Conservation (phyloP, 1,140 invertebrate species). For the Magallana angulata region DNA sequence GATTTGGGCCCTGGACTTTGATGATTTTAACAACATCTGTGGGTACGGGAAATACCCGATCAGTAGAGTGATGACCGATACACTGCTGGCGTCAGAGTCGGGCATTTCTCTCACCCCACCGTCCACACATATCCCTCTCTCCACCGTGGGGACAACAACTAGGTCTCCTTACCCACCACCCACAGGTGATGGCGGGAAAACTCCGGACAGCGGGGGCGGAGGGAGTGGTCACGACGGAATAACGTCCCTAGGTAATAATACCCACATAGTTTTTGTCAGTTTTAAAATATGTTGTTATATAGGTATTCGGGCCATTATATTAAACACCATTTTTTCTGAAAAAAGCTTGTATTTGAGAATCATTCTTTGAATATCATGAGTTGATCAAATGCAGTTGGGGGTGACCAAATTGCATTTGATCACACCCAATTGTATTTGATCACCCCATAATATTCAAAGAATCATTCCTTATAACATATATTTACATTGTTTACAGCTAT, state of each 20-base stretch:
- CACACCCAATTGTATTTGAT: no score
- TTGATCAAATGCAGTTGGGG: no score
- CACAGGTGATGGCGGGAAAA: not conserved
- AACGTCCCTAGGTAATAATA: not conserved
- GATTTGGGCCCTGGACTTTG: constrained; percentile 98
- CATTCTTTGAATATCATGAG: no score
- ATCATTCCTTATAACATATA: no score
- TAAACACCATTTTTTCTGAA: no score
- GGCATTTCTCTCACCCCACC: not conserved
- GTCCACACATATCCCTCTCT: not conserved
- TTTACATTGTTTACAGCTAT: no score
- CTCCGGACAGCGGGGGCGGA: not conserved
- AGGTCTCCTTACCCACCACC: not conserved
- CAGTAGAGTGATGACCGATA: constrained; percentile 84
- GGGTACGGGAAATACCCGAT: constrained; percentile 95
- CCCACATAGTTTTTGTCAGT: not conserved
- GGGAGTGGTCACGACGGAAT: not conserved
- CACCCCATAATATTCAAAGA: no score
- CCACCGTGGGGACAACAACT: not conserved
- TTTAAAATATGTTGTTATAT: no score
- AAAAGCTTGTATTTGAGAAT: no score
- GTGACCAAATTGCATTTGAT: no score
- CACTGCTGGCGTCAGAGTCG: not conserved
- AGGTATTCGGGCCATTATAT: no score
- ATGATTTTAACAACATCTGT: constrained; percentile 94